Base-by-base conservation (phyloP, 2,888 invertebrate species). In the Kryphioiulus occultus region DNA sequence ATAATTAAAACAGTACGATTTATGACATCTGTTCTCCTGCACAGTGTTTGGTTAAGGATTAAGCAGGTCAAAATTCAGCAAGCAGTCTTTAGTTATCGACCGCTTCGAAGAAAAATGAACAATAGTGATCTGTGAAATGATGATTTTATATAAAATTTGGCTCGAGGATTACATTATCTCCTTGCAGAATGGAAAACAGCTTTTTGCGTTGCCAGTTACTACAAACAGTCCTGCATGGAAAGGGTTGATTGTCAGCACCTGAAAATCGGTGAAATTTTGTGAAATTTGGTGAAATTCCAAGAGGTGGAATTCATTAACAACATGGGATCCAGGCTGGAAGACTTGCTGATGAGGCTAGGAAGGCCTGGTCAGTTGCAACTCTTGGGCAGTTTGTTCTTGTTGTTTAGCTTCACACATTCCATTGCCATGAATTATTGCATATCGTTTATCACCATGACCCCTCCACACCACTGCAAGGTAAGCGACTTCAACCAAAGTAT, bases 391-490 rank as follows among this genome's bases (percentile, higher is more conserved):
- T 30, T 83, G 17, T 83, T 87, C 42, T n/a, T 87, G n/a, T 44
- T 87, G 12, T 87, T 44, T 12, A 42, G 68, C n/a, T 68, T 78
- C 44, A 84, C 35, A 35, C 44, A 42, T 42, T n/a, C 84, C 83
- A 84, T 87, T 47, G 9, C 83, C n/a, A 30, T 78, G 82, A 87
- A 87, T 78, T 78, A 87, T 84, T 30, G 82, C 39, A 42, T 87
- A 10, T 87, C 87, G 19, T 78, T 87, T 26, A 26, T 87, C 44
- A 87, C 83, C 68, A 82, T 87, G 44, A 47, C 35, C 17, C 87
- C 87, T 39, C 84, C 87, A 10, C 87, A 87, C 30, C 87, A 84
- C 19, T 87, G 87, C 84, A 87, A 87, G 87, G 87, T 87, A 87
- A 87, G 68, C 68, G 1, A 12, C 15, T 15, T 47, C 47, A n/a